A percentile compares a stretch with the other conserved stretches of the same genome.
Evolutionary conservation across 2,113 vertebrate species (phyloP).

Genomic region (Oceanites oceanicus): DNA sequence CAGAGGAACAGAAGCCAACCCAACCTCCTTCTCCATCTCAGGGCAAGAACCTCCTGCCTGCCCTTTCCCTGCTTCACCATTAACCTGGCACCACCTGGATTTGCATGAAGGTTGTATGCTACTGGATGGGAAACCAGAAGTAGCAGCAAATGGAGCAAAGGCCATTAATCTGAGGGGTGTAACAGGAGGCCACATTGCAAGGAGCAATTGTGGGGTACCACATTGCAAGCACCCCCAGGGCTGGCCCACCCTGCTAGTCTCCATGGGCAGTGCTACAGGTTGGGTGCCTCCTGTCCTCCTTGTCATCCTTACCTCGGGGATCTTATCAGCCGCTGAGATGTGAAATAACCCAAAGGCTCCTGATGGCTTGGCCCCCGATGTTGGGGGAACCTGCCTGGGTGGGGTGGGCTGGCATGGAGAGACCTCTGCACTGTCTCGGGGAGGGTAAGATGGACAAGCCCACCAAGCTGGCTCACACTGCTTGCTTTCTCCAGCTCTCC

Average conservation of each 20-base stretch:
- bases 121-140: neutral
- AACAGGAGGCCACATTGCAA: neutral
- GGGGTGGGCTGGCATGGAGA: neutral
- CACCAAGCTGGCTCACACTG: neutral
- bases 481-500: neutral
- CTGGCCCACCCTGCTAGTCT: neutral
- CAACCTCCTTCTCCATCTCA: neutral
- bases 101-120: neutral
- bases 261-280: neutral
- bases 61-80: neutral
- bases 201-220: neutral
- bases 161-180: neutral
- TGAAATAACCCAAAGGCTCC: neutral
- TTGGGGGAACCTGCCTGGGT: neutral
- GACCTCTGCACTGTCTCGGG: neutral
- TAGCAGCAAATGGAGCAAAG: neutral
- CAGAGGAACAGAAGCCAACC: neutral
- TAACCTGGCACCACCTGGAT: neutral
- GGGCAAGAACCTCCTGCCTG: neutral
- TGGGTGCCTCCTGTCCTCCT: neutral
- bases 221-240: neutral
- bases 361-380: neutral
- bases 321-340: neutral
- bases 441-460: neutral
- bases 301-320: rapidly evolving